phyloP scores from a whole-genome alignment of 2,888 invertebrate genomes.

The Caenorhabditis sp. region DNA sequence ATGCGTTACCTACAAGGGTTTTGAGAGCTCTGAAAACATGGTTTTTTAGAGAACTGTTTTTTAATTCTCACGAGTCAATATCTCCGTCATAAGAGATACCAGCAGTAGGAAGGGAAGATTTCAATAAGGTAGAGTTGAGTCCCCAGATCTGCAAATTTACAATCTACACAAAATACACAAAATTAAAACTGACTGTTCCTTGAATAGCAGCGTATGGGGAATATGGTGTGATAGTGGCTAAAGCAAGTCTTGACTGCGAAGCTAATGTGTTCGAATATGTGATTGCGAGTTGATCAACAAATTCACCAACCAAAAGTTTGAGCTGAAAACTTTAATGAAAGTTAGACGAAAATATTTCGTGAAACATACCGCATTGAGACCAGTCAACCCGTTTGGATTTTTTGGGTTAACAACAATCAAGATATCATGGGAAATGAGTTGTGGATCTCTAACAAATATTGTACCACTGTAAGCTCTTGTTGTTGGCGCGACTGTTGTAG shows the following conservation, averaged over 20 bases:
- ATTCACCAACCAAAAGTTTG: background rate
- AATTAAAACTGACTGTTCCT: conserved; percentile 16
- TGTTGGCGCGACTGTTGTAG: conserved; percentile 11
- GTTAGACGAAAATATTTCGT: background rate
- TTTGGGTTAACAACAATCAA: conserved; percentile 23
- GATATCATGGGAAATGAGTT: conserved; percentile 27
- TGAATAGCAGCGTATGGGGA: conserved; percentile 11
- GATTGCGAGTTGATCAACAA: conserved; percentile 17
- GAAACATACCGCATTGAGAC: conserved; percentile 12
- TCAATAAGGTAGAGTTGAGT: conserved; percentile 5
- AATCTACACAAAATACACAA: too few species aligned
- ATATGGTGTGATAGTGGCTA: conserved; percentile 25
- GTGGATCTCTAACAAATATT: conserved; percentile 12
- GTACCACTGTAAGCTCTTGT: conserved; percentile 5
- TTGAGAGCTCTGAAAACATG: background rate
- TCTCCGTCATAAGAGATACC: conserved; percentile 12
- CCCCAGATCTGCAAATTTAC: conserved; percentile 21
- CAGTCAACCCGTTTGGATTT: conserved; percentile 5
- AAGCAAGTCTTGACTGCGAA: conserved; percentile 14
- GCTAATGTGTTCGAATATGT: background rate
- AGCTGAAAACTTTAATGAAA: conserved; percentile 7
- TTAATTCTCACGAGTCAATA: conserved; percentile 3
- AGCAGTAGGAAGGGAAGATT: conserved; percentile 10
- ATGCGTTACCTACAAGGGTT: background rate
- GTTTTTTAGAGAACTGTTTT: background rate